Evolutionary conservation across 2,888 invertebrate species (phyloP), one percentile per base, ranked within the genome.

Genomic region (Erpobdella octoculata): DNA sequence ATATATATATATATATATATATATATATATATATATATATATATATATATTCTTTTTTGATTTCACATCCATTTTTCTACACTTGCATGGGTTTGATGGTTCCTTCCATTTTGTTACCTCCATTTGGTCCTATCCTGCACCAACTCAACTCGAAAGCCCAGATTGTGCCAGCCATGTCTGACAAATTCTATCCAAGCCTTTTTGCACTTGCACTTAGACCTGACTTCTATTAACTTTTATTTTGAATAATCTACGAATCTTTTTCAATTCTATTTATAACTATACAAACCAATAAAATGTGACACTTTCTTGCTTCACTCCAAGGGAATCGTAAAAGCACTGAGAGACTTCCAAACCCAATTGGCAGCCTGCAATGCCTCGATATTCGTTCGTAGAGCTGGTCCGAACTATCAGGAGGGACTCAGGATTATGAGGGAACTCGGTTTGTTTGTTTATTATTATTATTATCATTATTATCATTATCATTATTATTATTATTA

Each of bases 351-450:
- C 85, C 93, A 93, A 82, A 89, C 90, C 65, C 89, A 90, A 76
- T 86, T 98, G 70, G 88, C 91, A 0, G 93, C 96, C 78, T 91
- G 93, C 84, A 90, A 92, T 78, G 90, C 97, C 37, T 90, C 90
- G 70, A 92, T 99, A 76, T 99, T 92, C 84, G 97, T 98, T 41
- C 87, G 98, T 75, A 87, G 98, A 76, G 98, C 96, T 36, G 98
- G 98, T 0, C 98, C 98, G 25, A 98, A 98, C 86, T 99, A 95
- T 82, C 98, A 99, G 84, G 97, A 95, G 84, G 95, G 98, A 35
- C 86, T 98, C 35, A 88, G 95, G 77, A 89, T 91, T 79, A 94
- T 96, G 90, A 88, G 94, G 35, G 95, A 95, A 83, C 89, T 93
- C 65, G 86, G 86, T 79, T 59, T 15, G 25, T 59, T 9, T 25